A percentile compares a stretch with the other conserved stretches of the same genome.
Evolutionary conservation across 1,140 invertebrate genomes (phyloP).

Genomic region (Teleogryllus occipitalis): DNA sequence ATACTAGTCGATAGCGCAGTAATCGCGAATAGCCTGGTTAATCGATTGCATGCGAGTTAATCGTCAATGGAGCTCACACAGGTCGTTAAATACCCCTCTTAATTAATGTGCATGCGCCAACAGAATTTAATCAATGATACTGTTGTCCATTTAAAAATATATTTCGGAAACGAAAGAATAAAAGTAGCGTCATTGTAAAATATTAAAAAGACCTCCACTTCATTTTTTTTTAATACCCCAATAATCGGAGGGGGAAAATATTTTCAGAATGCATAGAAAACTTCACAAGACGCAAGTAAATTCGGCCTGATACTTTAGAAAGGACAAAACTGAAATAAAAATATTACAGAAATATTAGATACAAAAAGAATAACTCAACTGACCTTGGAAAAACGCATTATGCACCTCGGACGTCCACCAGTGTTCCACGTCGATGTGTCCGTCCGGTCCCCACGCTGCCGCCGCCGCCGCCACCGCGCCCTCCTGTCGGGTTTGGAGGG

Average conservation of each 20-base stretch:
- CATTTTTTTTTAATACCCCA: neutral
- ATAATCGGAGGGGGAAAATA: neutral
- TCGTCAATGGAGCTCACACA: neutral
- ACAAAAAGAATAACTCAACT: neutral
- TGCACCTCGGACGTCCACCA: no score
- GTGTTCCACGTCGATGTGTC: neutral
- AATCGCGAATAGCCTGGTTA: neutral
- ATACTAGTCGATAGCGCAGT: neutral
- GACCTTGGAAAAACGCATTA: neutral
- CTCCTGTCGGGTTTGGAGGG: neutral
- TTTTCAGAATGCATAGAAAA: neutral
- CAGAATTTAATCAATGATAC: neutral
- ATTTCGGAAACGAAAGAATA: neutral
- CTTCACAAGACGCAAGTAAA: neutral
- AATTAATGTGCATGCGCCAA: neutral
- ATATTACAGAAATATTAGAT: neutral
- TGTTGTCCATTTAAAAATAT: neutral
- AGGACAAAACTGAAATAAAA: neutral
- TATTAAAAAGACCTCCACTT: neutral
- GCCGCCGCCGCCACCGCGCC: neutral
- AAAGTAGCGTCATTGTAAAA: neutral
- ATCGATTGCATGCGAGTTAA: neutral
- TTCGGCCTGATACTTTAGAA: neutral
- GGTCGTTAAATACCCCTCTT: neutral
- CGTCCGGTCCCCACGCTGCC: neutral